These are phyloP conservation scores for Drosophila orena DNA, from an alignment of 1,140 invertebrate genomes.

Conservation along the genomic window DNA sequence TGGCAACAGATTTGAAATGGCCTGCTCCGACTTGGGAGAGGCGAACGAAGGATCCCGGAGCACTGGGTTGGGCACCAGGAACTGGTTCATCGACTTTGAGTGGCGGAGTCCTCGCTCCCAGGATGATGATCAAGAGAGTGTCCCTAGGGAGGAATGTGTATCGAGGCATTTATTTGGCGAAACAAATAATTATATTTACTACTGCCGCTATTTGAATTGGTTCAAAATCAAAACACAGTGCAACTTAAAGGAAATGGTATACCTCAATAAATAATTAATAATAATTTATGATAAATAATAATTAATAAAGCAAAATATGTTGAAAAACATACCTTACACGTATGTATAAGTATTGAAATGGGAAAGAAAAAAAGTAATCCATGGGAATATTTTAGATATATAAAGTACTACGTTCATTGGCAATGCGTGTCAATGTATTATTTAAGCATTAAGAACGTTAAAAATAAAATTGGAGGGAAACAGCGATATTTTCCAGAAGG, in stretches of 20 bases:
- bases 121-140: not conserved
- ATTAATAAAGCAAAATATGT: too few species aligned
- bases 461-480: not conserved
- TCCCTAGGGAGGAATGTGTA: not conserved
- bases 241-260: not conserved
- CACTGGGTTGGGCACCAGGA: not conserved
- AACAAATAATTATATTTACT: constrained; percentile 2
- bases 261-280: not conserved
- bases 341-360: too few species aligned
- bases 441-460: too few species aligned
- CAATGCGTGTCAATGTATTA: too few species aligned
- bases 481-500: not conserved
- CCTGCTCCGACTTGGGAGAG: constrained; percentile 17
- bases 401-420: too few species aligned
- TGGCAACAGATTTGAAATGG: constrained; percentile 4
- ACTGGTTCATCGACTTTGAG: too few species aligned
- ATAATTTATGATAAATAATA: not conserved
- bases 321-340: too few species aligned
- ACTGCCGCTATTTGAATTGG: constrained; percentile 1
- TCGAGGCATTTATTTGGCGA: not conserved
- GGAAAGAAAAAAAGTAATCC: too few species aligned
- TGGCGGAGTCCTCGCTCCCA: not conserved
- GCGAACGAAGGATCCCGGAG: not conserved
- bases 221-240: constrained; percentile 2
- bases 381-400: too few species aligned